These are phyloP conservation scores for Rosalia funebris DNA, from an alignment of 2,888 invertebrate species.

Conservation along the genomic window DNA sequence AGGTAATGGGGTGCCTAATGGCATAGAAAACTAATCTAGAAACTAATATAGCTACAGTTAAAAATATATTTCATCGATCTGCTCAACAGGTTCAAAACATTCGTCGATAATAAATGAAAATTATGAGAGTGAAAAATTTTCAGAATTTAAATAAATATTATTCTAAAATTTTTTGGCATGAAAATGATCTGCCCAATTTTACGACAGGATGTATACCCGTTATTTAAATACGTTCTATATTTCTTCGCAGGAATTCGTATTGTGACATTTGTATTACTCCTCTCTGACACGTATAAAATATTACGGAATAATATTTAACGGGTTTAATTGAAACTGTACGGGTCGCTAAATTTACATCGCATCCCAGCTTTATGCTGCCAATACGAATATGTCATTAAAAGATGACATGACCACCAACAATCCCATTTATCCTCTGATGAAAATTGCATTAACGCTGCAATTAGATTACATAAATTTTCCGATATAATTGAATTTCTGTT, in stretches of 20 bases:
- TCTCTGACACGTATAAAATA: neutral
- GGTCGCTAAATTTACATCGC: slow-evolving; percentile 12
- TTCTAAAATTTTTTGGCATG: neutral
- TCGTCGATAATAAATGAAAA: too few relatives aligned
- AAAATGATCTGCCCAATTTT: neutral
- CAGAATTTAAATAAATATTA: too few relatives aligned
- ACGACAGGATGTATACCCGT: neutral
- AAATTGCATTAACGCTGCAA: slow-evolving; percentile 49
- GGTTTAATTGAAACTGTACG: slow-evolving; percentile 27
- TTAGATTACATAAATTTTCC: slow-evolving; percentile 49
- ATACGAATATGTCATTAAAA: slow-evolving; percentile 46
- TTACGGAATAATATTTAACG: slow-evolving; percentile 21
- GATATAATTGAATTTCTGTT: slow-evolving; percentile 48
- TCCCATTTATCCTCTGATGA: slow-evolving; percentile 49
- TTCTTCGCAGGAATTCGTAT: neutral
- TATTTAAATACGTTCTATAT: neutral
- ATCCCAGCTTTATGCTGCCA: slow-evolving; percentile 31
- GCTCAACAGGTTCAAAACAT: too few relatives aligned
- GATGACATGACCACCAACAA: slow-evolving; percentile 48
- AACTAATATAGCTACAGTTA: too few relatives aligned
- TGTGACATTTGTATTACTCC: neutral
- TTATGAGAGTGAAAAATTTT: too few relatives aligned
- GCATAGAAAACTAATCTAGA: too few relatives aligned
- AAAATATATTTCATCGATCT: too few relatives aligned
- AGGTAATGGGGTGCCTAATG: too few relatives aligned